phyloP scores from a whole-genome alignment of 1,140 invertebrate genomes.

The Kradibia gibbosae region DNA sequence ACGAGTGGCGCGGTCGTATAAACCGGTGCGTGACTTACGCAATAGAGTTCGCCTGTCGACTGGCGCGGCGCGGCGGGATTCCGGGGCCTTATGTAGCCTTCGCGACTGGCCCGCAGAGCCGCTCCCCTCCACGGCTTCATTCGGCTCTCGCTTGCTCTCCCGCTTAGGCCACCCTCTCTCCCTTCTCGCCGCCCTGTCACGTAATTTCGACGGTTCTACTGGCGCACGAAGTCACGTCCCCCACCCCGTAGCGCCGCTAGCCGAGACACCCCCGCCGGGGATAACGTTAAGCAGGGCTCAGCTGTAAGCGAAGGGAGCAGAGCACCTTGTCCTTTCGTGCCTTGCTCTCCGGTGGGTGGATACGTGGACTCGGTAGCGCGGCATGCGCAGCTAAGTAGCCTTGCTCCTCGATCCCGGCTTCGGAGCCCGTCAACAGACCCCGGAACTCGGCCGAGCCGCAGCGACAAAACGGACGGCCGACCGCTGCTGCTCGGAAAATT shows the following conservation, averaged over 20 bases:
- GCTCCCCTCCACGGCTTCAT: not conserved
- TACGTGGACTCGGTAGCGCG: no score
- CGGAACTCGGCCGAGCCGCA: no score
- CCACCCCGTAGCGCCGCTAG: not conserved
- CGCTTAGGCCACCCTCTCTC: not conserved
- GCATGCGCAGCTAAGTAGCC: no score
- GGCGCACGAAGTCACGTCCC: not conserved
- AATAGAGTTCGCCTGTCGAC: conserved; percentile 61
- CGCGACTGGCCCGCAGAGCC: conserved; percentile 38
- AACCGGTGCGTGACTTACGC: not conserved
- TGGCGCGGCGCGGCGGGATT: conserved; percentile 60
- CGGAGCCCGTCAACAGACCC: no score
- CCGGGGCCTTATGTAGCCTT: conserved; percentile 70
- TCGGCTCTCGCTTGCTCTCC: not conserved
- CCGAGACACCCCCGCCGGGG: not conserved
- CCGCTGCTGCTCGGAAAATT: no score
- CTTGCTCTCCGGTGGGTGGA: no score
- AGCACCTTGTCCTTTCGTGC: no score
- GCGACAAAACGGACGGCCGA: no score
- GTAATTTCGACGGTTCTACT: not conserved
- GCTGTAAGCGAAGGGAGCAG: no score
- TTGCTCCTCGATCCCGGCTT: no score
- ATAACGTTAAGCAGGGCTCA: no score
- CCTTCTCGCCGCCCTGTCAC: not conserved
- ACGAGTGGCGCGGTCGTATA: no score